phyloP scores from a whole-genome alignment of 2,888 invertebrate genomes.

The Metopia argyrocephala region DNA sequence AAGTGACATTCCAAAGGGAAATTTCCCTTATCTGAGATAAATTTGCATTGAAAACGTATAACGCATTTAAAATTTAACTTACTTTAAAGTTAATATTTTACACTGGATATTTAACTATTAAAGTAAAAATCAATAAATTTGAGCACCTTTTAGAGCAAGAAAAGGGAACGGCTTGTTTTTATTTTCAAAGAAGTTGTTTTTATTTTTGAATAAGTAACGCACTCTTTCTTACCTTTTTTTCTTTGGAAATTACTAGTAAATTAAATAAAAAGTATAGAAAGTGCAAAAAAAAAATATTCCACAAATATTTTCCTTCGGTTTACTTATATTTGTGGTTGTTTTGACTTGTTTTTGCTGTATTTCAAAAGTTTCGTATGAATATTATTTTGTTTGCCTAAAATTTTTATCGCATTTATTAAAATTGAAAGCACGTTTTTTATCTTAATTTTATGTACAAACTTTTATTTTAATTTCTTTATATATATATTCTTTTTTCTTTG shows the following conservation, averaged over 20 bases:
- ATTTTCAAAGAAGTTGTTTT: too few relatives aligned
- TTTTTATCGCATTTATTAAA: conserved; percentile 4
- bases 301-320: background rate
- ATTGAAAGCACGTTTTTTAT: conserved; percentile 9
- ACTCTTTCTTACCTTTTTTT: too few relatives aligned
- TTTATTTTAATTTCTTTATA: background rate
- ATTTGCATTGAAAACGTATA: too few relatives aligned
- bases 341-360: background rate
- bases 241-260: too few relatives aligned
- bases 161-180: too few relatives aligned
- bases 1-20: too few relatives aligned
- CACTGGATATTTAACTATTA: background rate
- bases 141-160: background rate
- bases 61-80: background rate
- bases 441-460: background rate
- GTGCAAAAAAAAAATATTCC: background rate
- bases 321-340: background rate
- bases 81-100: background rate
- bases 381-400: background rate
- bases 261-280: too few relatives aligned
- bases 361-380: conserved; percentile 9
- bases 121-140: background rate
- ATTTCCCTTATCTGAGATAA: too few relatives aligned
- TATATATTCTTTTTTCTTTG: background rate
- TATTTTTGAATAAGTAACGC: too few relatives aligned